A percentile compares a stretch with the other conserved stretches of the same genome.
Conservation (phyloP, 2,888 invertebrate genomes). For the Amblyjoppa fuscipennis region DNA sequence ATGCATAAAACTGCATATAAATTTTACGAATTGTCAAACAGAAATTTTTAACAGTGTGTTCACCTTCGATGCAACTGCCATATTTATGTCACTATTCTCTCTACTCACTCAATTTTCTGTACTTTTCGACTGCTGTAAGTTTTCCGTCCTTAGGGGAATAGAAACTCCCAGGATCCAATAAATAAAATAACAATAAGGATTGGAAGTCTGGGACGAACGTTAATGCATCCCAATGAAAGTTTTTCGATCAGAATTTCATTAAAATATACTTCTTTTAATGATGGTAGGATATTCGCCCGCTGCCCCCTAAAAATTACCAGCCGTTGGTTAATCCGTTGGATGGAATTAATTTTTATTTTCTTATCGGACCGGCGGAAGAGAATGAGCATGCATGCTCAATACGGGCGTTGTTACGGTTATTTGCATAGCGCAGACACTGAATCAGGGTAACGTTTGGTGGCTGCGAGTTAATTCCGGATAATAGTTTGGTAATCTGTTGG, state of each 20-base stretch:
- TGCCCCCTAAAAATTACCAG: not conserved
- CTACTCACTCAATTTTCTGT: too few species aligned
- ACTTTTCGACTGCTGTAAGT: too few species aligned
- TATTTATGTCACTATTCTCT: too few species aligned
- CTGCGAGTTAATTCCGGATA: constrained; percentile 60
- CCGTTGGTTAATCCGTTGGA: not conserved
- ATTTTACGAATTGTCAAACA: too few species aligned
- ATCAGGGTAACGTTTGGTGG: constrained; percentile 60
- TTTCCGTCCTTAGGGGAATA: too few species aligned
- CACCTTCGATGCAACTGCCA: too few species aligned
- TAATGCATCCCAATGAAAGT: not conserved
- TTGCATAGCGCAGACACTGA: constrained; percentile 50
- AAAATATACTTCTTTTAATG: not conserved
- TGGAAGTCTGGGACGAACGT: too few species aligned
- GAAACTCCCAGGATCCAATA: too few species aligned
- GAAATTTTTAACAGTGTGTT: too few species aligned
- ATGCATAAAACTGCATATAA: too few species aligned
- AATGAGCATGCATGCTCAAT: constrained; percentile 28
- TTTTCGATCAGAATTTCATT: not conserved
- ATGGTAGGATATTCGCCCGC: not conserved
- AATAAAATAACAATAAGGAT: too few species aligned
- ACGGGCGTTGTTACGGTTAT: constrained; percentile 27
- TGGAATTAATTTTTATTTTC: not conserved
- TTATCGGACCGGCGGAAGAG: not conserved
- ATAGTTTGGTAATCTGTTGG: constrained; percentile 65